Percentiles rank a stretch among this genome's conserved stretches.
These are phyloP conservation scores for Tichodroma muraria DNA, from an alignment of 2,113 vertebrate genomes.

Conservation along the genomic window DNA sequence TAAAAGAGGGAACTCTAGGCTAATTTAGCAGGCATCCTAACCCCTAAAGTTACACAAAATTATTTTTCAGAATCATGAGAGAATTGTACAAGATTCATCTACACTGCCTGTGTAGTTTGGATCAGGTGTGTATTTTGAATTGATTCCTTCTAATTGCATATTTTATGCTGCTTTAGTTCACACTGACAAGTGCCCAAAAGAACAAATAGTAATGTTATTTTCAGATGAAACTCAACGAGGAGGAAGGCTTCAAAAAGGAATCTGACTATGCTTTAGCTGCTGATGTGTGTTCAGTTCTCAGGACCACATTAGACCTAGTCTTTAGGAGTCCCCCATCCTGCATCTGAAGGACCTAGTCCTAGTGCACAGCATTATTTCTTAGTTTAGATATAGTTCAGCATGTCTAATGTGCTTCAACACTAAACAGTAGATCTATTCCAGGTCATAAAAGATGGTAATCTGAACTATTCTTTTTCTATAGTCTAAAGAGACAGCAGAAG, in stretches of 20 bases:
- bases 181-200: not conserved
- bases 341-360: not conserved
- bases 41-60: not conserved
- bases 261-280: not conserved
- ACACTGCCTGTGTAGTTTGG: not conserved
- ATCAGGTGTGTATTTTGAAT: not conserved
- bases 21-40: not conserved
- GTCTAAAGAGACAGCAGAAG: not conserved
- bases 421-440: not conserved
- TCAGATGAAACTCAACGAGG: not conserved
- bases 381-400: not conserved
- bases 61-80: not conserved
- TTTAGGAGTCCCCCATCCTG: fast-evolving
- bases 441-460: not conserved
- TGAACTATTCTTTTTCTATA: not conserved
- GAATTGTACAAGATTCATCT: not conserved
- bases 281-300: not conserved
- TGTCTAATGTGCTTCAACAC: not conserved
- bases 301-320: not conserved
- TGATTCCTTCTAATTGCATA: not conserved
- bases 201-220: not conserved
- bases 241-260: not conserved
- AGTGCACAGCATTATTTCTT: not conserved
- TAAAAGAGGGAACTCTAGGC: not conserved
- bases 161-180: not conserved